A percentile compares a stretch with the other conserved stretches of the same genome.
Conservation (phyloP, 1,140 invertebrate species). For the Lethrus apterus region DNA sequence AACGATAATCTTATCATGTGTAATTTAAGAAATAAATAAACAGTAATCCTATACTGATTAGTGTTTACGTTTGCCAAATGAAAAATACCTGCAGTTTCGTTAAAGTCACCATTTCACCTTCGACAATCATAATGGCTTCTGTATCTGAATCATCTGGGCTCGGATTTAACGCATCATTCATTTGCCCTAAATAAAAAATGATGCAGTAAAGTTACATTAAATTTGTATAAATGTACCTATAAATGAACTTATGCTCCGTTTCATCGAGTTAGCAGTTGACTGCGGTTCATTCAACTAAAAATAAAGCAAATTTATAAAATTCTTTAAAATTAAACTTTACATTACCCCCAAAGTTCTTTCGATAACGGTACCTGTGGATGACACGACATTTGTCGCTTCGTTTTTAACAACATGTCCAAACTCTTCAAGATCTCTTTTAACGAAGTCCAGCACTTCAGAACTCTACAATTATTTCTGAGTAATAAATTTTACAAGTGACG, state of each 20-base stretch:
- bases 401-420: slow-evolving; percentile 60
- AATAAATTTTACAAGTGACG: slow-evolving; percentile 4
- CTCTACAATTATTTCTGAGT: slow-evolving; percentile 48
- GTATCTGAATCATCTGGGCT: slow-evolving; percentile 62
- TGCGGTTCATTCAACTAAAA: slow-evolving; percentile 60
- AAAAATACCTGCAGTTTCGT: slow-evolving; percentile 51
- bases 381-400: slow-evolving; percentile 58
- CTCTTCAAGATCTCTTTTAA: slow-evolving; percentile 68
- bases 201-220: neutral
- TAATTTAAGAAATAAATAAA: too few species aligned
- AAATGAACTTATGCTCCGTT: slow-evolving; percentile 60
- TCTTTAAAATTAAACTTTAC: slow-evolving; percentile 5
- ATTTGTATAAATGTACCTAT: slow-evolving; percentile 46
- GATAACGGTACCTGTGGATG: slow-evolving; percentile 52
- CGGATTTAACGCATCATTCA: slow-evolving; percentile 60
- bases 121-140: slow-evolving; percentile 54
- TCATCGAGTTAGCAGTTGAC: slow-evolving; percentile 60
- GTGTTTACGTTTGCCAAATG: too few species aligned
- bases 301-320: slow-evolving; percentile 20
- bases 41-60: too few species aligned
- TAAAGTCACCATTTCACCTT: slow-evolving; percentile 51
- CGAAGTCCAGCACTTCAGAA: slow-evolving; percentile 63
- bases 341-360: slow-evolving; percentile 62
- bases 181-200: slow-evolving; percentile 44
- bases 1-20: too few species aligned